Percentiles rank a stretch among this genome's conserved stretches.
Conservation (phyloP, 2,888 invertebrate species). For the Meteorus cinctellus region DNA sequence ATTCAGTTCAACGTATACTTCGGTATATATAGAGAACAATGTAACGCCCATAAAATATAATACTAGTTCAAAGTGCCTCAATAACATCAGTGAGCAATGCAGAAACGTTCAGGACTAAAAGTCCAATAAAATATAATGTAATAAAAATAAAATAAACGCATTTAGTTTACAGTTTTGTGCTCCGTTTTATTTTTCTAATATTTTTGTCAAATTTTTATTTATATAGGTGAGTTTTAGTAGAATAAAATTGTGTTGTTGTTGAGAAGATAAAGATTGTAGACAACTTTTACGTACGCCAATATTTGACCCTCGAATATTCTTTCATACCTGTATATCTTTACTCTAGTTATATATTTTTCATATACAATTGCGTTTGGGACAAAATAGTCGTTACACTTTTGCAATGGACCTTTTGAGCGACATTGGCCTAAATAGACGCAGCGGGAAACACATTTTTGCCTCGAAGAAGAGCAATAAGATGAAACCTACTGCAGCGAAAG, state of each 20-base stretch:
- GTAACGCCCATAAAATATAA: not conserved
- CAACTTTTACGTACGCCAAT: slow-evolving; percentile 11
- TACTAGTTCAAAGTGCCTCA: not conserved
- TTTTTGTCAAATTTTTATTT: not conserved
- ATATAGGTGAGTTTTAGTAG: not conserved
- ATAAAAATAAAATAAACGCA: not conserved
- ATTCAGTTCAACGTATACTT: not conserved
- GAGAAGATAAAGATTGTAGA: slow-evolving; percentile 1
- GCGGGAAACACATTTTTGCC: slow-evolving; percentile 16
- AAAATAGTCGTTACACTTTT: slow-evolving; percentile 43
- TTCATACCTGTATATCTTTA: not conserved
- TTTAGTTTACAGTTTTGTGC: not conserved
- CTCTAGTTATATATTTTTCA: slow-evolving; percentile 26
- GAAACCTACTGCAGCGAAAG: not conserved
- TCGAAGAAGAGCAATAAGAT: slow-evolving; percentile 7
- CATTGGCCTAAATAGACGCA: slow-evolving; percentile 50
- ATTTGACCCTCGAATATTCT: slow-evolving; percentile 11
- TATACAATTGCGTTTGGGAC: slow-evolving; percentile 4
- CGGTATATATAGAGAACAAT: not conserved
- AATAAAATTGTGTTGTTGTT: not conserved
- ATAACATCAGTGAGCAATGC: slow-evolving; percentile 3
- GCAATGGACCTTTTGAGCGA: slow-evolving; percentile 33
- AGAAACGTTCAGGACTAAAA: not conserved
- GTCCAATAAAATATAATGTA: not conserved
- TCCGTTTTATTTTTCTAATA: not conserved